A percentile compares a stretch with the other conserved stretches of the same genome.
Conservation (phyloP, 35 echinoderm and acorn worm genomes). For the Ophioderma brevispina region DNA sequence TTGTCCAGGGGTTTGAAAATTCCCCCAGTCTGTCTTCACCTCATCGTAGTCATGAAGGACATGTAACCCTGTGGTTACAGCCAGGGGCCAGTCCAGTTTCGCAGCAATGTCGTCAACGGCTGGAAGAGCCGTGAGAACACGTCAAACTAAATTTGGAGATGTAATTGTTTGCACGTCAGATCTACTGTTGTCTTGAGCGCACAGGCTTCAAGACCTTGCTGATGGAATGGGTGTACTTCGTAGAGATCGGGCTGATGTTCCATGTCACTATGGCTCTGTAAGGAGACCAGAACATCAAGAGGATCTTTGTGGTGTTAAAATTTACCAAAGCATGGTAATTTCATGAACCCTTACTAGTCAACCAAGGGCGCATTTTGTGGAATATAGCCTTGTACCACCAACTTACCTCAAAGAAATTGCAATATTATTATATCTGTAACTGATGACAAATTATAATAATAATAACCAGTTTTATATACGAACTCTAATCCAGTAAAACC, state of each 20-base stretch:
- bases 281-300: too few species aligned
- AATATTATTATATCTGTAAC: too few species aligned
- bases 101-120: slow-evolving; percentile 85
- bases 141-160: slow-evolving; percentile 99
- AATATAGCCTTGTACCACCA: too few species aligned
- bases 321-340: too few species aligned
- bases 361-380: too few species aligned
- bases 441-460: too few species aligned
- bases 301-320: too few species aligned
- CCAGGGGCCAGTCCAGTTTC: slow-evolving; percentile 91
- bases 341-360: too few species aligned
- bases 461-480: too few species aligned
- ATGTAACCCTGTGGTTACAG: slow-evolving; percentile 96
- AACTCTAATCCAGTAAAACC: too few species aligned
- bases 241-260: slow-evolving; percentile 85
- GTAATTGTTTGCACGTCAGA: slow-evolving; percentile 97
- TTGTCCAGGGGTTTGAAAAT: too few species aligned
- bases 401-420: too few species aligned
- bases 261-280: slow-evolving; percentile 92
- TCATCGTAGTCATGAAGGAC: slow-evolving; percentile 99
- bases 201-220: slow-evolving; percentile 82
- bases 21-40: slow-evolving; percentile 83
- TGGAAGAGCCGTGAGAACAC: slow-evolving; percentile 98
- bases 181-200: slow-evolving; percentile 95
- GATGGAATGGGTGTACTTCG: slow-evolving; percentile 80